These are phyloP conservation scores for Tribolium castaneum DNA, from an alignment of 1,140 invertebrate genomes.

Conservation along the genomic window DNA sequence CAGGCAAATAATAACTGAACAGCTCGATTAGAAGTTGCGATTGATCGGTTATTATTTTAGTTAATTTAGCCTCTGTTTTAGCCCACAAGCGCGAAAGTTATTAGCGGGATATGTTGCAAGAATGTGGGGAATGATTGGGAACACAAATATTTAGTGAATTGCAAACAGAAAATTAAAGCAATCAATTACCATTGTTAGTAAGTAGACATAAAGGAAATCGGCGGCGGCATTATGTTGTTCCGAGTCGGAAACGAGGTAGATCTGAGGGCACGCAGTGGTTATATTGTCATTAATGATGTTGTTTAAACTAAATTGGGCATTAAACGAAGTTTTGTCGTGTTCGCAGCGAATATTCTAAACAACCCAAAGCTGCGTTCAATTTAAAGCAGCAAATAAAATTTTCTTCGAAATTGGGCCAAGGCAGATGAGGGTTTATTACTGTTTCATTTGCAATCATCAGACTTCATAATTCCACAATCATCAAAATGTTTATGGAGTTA, in stretches of 20 bases:
- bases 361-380: neutral
- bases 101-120: neutral
- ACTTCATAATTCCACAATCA: no score
- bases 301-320: conserved; percentile 17
- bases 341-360: neutral
- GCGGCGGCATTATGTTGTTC: conserved; percentile 2
- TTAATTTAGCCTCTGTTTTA: neutral
- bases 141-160: conserved; percentile 3
- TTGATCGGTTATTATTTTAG: neutral
- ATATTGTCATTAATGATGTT: conserved; percentile 18
- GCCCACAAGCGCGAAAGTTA: no score
- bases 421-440: neutral
- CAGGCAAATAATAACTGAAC: neutral
- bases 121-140: neutral
- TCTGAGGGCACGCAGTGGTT: neutral
- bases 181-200: conserved; percentile 28
- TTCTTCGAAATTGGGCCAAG: neutral
- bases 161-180: conserved; percentile 22
- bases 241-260: conserved; percentile 20
- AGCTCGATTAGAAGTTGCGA: neutral
- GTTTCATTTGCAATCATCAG: neutral
- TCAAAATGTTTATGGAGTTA: no score
- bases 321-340: conserved; percentile 11
- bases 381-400: neutral
- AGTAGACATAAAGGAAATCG: conserved; percentile 22